Conservation (phyloP, 2,797 vertebrate genomes). For the Lacerta agilis region DNA sequence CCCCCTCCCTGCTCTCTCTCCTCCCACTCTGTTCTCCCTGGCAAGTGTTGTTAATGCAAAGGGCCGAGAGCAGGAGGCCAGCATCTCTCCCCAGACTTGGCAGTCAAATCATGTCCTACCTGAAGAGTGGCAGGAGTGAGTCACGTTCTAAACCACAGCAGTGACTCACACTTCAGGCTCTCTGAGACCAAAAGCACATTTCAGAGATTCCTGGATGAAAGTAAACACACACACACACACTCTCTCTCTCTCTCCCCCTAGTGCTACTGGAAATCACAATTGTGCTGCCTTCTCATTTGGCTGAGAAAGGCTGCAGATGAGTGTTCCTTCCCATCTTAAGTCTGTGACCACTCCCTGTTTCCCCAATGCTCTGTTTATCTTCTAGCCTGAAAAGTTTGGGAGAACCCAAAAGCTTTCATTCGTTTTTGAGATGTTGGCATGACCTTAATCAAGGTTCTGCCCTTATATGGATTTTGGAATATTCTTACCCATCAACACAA, state of each 20-base stretch:
- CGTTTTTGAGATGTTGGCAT: no score
- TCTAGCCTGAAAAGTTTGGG: no score
- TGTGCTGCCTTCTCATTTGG: neutral
- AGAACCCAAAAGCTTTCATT: no score
- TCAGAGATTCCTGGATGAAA: constrained; percentile 68
- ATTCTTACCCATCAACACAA: no score
- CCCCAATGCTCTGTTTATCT: no score
- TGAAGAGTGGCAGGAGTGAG: constrained; percentile 53
- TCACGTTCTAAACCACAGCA: constrained; percentile 63
- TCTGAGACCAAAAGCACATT: constrained; percentile 56
- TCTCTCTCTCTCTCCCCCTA: no score
- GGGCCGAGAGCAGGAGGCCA: neutral
- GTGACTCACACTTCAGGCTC: constrained; percentile 65
- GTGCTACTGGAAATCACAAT: constrained; percentile 44
- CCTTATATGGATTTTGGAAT: no score
- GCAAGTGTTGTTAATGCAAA: neutral
- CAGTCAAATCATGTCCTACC: constrained; percentile 64
- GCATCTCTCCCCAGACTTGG: constrained; percentile 44
- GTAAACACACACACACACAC: constrained; percentile 27
- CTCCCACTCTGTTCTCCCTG: neutral
- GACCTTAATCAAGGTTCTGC: no score
- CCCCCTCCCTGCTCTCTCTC: neutral
- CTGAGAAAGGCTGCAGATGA: neutral
- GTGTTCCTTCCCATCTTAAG: neutral
- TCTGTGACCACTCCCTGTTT: no score